Base-by-base conservation (phyloP, 2,797 vertebrate species). In the Anguilla anguilla region DNA sequence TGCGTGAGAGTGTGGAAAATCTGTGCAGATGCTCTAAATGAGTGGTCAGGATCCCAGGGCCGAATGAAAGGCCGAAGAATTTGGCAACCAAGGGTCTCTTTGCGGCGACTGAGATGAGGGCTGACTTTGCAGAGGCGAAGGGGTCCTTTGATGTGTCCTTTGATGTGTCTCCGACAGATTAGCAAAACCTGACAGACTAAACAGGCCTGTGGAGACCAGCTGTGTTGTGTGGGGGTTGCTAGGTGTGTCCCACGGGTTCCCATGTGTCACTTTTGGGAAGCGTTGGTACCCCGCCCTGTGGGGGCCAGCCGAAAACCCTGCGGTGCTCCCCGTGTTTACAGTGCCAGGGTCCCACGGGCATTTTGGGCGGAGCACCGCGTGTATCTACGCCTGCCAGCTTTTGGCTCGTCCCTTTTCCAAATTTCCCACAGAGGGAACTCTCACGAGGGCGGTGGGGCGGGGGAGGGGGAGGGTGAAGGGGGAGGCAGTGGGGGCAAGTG, bases 161-260 rank as follows among this genome's bases (percentile, higher is more conserved):
- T 49, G 49, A 22, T 19, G 22, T 49, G 72, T 49, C 77, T 19
- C 39, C 25, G 77, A 49, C 35, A 77, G 72, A 39, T 15, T 17
- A 28, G 72, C 43, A 43, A 61, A 15, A 35, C 72, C 10, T 15
- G 28, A 57, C 61, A 17, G 6, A 86, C 81, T 0, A 64, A 53
- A 87, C 88, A 77, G 35, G 84, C 87, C 90, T 88, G 89, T 91
- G 89, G 61, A 86, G 87, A 89, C 55, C 94, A 93, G 93, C 91
- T 93, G 91, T 93, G 90, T 92, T 93, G 84, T 91, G 85, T 88
- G 77, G 84, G 90, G 61, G 39, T 81, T 81, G 43, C 43, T 46
- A 46, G 35, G 69, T 74, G 69, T 11, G 7, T 35, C 69, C 69
- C 69, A 28, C n/a, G 1, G 69, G 1, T 77, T 43, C 28, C 35